Evolutionary conservation across 2,888 invertebrate genomes (phyloP), one percentile per base, ranked within the genome.

Genomic region (Euproctis similis): DNA sequence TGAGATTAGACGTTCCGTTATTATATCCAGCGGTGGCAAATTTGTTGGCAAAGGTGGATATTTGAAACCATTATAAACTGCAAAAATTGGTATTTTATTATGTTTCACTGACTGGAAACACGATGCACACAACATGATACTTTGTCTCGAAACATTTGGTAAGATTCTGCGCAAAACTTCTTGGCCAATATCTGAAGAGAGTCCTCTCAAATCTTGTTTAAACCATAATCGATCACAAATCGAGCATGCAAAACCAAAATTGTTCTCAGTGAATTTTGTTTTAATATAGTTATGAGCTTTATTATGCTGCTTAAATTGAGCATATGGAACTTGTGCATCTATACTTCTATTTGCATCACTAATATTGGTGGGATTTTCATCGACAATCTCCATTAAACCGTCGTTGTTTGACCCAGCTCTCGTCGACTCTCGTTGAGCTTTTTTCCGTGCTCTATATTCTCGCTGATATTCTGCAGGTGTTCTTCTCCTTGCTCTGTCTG

Each of bases 401-500:
- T n/a, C n/a, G n/a, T n/a, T n/a, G n/a, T n/a, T n/a, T n/a, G n/a
- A n/a, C n/a, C n/a, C n/a, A n/a, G n/a, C n/a, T n/a, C n/a, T n/a
- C n/a, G n/a, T n/a, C n/a, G 19, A 19, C 14, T 14, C 14, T 14
- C 14, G 3, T 20, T 8, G 20, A 4, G 20, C 4, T 9, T 22
- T 22, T 22, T 25, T 25, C 25, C 25, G 12, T 25, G 25, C 25
- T 25, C 25, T 25, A 25, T 25, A 25, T 25, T 25, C 25, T 25
- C 25, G 25, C 25, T 25, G 25, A 25, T 25, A 25, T 25, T 25
- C 25, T 25, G 25, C 25, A 8, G 25, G 25, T 25, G 25, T 25
- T 25, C 13, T 25, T n/a, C 25, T 25, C 25, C 25, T 25, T 25
- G 16, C 13, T 25, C 5, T 12, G 9, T 22, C 10, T 11, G 10